A percentile compares a stretch with the other conserved stretches of the same genome.
Evolutionary conservation across 2,113 vertebrate species (phyloP).

Genomic region (Austrofundulus limnaeus): DNA sequence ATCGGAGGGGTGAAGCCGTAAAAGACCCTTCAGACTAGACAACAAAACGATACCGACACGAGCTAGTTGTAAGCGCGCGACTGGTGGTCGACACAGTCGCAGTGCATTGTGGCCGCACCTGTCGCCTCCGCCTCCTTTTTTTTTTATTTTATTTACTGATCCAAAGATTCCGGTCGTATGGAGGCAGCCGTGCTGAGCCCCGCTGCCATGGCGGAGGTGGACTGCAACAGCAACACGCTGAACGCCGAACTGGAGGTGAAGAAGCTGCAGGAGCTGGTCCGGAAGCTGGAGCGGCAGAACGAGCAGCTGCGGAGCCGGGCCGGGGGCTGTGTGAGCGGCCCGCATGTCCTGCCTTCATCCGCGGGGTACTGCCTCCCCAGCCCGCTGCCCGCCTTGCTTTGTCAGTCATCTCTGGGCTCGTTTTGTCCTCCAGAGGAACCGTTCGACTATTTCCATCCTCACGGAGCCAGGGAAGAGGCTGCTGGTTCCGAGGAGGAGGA

Average conservation of each 20-base stretch:
- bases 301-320: slow-evolving; percentile 85
- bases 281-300: slow-evolving; percentile 89
- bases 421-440: slow-evolving; percentile 72
- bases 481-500: slow-evolving; percentile 22
- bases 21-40: slow-evolving; percentile 23
- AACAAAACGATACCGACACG: neutral
- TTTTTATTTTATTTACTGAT: no score
- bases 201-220: slow-evolving; percentile 67
- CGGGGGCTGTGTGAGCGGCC: slow-evolving; percentile 31
- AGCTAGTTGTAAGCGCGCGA: neutral
- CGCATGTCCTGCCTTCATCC: slow-evolving; percentile 7
- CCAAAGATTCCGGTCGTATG: slow-evolving; percentile 40
- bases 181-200: slow-evolving; percentile 68
- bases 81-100: slow-evolving; percentile 1
- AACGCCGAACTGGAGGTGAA: slow-evolving; percentile 90
- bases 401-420: slow-evolving; percentile 56
- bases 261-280: slow-evolving; percentile 92
- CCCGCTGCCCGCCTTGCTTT: slow-evolving; percentile 75
- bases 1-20: slow-evolving; percentile 29
- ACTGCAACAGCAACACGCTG: slow-evolving; percentile 74
- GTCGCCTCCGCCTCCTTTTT: neutral
- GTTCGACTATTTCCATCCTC: slow-evolving; percentile 80
- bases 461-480: slow-evolving; percentile 41
- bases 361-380: slow-evolving; percentile 69
- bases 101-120: slow-evolving; percentile 5